phyloP scores from a whole-genome alignment of 1,140 invertebrate genomes.

The Portunus trituberculatus region DNA sequence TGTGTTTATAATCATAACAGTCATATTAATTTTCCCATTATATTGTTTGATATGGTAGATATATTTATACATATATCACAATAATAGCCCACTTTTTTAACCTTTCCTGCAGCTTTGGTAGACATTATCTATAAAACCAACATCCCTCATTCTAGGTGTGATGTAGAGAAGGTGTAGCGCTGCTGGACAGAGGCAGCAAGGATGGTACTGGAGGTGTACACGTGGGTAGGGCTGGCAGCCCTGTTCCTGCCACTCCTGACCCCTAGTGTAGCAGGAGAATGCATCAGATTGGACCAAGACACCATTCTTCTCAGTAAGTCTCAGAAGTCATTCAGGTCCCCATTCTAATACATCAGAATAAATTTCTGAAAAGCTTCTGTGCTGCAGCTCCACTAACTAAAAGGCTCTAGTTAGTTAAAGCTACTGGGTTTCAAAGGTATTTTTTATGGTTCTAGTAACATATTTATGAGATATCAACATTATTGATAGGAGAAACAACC shows the following conservation, averaged over 20 bases:
- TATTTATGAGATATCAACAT: background rate
- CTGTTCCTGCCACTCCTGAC: constrained; percentile 10
- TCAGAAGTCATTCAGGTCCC: background rate
- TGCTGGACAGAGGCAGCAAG: constrained; percentile 40
- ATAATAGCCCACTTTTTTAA: no score
- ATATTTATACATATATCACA: no score
- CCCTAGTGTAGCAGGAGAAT: background rate
- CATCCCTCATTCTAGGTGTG: constrained; percentile 5
- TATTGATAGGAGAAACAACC: no score
- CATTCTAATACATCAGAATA: background rate
- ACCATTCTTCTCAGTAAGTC: constrained; percentile 37
- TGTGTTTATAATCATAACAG: background rate
- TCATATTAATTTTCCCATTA: background rate
- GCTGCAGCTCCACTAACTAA: background rate
- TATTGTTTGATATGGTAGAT: background rate
- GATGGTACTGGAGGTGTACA: background rate
- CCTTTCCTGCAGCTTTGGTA: no score
- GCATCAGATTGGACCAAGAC: background rate
- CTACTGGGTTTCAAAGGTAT: background rate
- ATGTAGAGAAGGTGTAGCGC: constrained; percentile 38
- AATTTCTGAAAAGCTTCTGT: background rate
- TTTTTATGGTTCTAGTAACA: background rate
- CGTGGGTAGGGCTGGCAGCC: constrained; percentile 29
- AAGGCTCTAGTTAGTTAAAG: background rate
- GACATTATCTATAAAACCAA: background rate